Conservation (phyloP, 2,797 vertebrate genomes). For the Scleropages formosus region DNA sequence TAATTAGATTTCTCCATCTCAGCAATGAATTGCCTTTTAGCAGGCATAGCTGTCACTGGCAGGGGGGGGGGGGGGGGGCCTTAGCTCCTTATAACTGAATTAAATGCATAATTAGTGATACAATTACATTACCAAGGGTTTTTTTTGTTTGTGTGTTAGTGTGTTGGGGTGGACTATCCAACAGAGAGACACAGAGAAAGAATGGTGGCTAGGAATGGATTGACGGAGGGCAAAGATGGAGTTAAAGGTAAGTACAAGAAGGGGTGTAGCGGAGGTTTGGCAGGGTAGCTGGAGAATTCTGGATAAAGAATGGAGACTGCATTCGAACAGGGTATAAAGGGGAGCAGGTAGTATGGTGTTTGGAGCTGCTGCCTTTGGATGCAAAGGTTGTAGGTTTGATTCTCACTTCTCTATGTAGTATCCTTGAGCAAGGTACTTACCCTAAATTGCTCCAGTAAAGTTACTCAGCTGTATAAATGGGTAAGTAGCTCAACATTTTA, state of each 20-base stretch:
- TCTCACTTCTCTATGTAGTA: too few species aligned
- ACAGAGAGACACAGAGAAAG: conserved; percentile 42
- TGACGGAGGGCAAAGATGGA: conserved; percentile 17
- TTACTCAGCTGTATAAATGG: too few species aligned
- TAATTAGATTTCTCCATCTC: conserved; percentile 95
- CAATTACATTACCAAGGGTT: conserved; percentile 81
- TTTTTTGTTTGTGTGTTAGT: conserved; percentile 65
- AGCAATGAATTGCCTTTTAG: conserved; percentile 97
- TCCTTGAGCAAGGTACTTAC: too few species aligned
- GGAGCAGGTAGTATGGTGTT: background rate
- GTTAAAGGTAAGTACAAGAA: background rate
- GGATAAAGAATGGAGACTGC: background rate
- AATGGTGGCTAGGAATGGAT: conserved; percentile 32
- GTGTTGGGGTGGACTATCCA: conserved; percentile 24
- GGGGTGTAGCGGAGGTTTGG: background rate
- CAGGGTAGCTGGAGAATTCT: background rate
- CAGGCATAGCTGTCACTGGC: conserved; percentile 89
- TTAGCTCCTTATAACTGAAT: conserved; percentile 98
- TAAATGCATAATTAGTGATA: conserved; percentile 97
- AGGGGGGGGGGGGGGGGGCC: conserved; percentile 90
- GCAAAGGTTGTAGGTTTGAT: too few species aligned
- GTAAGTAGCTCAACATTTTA: too few species aligned
- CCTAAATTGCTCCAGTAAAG: too few species aligned
- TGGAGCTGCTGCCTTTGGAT: too few species aligned
- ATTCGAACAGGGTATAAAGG: background rate